Evolutionary conservation across 1,140 invertebrate genomes (phyloP).

Genomic region (Bombus picipes): DNA sequence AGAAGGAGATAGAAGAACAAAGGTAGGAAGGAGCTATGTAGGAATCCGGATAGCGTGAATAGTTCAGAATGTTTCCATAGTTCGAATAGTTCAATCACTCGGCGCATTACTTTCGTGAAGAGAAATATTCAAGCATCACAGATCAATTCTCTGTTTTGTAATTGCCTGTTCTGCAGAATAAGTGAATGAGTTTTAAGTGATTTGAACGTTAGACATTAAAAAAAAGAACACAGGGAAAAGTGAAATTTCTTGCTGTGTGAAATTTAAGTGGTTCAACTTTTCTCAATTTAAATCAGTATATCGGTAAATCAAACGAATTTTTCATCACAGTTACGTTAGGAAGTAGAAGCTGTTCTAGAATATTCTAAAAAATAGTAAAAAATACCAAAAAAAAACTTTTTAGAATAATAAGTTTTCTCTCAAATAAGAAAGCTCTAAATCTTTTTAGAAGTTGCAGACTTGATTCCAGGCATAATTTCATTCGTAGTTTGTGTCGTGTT

Average conservation of each 20-base stretch:
- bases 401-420: background rate
- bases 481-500: background rate
- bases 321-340: no score
- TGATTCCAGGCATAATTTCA: background rate
- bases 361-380: no score
- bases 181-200: background rate
- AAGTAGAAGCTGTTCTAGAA: no score
- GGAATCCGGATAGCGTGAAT: background rate
- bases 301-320: background rate
- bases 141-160: background rate
- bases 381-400: no score
- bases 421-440: background rate
- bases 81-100: slow-evolving; percentile 3
- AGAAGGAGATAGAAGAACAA: background rate
- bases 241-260: background rate
- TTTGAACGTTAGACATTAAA: background rate
- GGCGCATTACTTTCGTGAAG: background rate
- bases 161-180: background rate
- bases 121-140: background rate
- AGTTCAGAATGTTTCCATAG: slow-evolving; percentile 1
- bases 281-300: background rate
- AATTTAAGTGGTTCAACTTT: background rate
- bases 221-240: background rate
- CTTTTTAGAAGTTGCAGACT: background rate
- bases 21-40: background rate